Conservation (phyloP, 2,797 vertebrate species). For the Sternarchorhynchus goeldii region DNA sequence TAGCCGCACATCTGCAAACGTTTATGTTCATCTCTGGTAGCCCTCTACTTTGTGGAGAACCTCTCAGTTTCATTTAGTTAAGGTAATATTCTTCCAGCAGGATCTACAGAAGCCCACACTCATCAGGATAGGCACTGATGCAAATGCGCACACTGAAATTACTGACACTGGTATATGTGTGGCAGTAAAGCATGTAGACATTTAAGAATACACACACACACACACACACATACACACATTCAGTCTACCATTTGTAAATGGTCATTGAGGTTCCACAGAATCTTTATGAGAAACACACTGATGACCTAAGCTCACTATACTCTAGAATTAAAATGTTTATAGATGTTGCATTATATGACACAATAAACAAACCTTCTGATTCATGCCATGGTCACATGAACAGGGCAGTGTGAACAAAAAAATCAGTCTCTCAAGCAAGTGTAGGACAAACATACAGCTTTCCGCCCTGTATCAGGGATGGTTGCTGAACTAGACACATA, state of each 20-base stretch:
- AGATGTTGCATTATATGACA: conserved; percentile 8
- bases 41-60: conserved; percentile 27
- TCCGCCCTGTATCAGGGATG: neutral
- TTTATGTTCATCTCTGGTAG: conserved; percentile 36
- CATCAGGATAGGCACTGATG: conserved; percentile 40
- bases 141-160: too few species aligned
- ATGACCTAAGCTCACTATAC: neutral
- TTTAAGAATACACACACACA: conserved; percentile 51
- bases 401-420: neutral
- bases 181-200: conserved; percentile 40
- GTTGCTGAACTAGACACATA: neutral
- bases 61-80: conserved; percentile 36
- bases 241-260: conserved; percentile 20
- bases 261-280: conserved; percentile 27
- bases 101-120: conserved; percentile 65
- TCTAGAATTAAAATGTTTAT: conserved; percentile 11
- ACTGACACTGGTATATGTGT: too few species aligned
- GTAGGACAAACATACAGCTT: neutral
- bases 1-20: conserved; percentile 23
- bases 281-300: neutral
- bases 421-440: neutral
- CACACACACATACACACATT: conserved; percentile 28
- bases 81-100: conserved; percentile 55
- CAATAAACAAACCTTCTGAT: conserved; percentile 6
- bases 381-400: neutral